These are phyloP conservation scores for Lophotis ruficrista DNA, from an alignment of 2,113 vertebrate species.

Conservation along the genomic window DNA sequence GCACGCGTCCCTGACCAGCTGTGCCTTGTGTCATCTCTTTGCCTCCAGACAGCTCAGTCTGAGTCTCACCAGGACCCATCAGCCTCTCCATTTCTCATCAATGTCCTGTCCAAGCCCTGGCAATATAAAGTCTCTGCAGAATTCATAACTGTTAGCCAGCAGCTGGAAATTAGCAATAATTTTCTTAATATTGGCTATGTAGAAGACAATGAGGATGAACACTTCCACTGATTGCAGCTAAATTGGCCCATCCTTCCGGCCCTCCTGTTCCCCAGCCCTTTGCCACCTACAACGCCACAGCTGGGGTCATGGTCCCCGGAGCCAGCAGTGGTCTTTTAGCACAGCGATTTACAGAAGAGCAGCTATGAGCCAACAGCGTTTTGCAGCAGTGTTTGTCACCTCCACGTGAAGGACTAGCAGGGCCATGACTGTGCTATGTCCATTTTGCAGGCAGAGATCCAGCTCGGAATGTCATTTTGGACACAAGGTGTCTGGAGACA, in stretches of 20 bases:
- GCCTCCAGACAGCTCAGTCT: background rate
- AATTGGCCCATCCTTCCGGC: background rate
- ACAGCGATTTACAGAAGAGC: background rate
- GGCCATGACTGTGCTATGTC: background rate
- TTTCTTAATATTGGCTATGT: background rate
- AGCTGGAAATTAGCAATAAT: background rate
- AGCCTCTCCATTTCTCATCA: background rate
- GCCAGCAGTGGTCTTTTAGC: background rate
- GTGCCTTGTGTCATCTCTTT: accelerated
- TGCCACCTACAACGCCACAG: accelerated
- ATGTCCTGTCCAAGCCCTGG: background rate
- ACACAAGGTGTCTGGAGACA: background rate
- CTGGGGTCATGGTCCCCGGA: background rate
- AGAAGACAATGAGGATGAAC: background rate
- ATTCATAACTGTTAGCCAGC: background rate
- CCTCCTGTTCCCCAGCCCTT: background rate
- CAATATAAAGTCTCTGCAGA: background rate
- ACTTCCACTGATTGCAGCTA: background rate
- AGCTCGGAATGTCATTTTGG: background rate
- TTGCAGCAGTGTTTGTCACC: background rate
- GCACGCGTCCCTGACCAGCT: background rate
- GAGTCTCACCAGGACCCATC: background rate
- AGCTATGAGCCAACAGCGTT: background rate
- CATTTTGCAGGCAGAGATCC: background rate
- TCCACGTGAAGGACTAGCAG: background rate